A percentile compares a stretch with the other conserved stretches of the same genome.
Conservation (phyloP, 2,888 invertebrate genomes). For the Apodemia hepburni region DNA sequence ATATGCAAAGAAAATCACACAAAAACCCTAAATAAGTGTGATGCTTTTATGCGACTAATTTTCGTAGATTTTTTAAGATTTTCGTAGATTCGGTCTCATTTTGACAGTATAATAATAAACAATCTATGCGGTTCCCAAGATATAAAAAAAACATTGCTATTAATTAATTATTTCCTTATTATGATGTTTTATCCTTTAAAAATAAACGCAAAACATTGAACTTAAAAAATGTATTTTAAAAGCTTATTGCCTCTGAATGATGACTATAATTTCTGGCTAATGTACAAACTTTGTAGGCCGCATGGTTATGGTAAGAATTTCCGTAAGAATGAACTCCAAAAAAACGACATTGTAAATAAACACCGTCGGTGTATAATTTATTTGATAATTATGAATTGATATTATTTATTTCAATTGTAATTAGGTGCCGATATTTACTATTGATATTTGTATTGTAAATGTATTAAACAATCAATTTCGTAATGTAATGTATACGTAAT, state of each 20-base stretch:
- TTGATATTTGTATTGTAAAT: conserved; percentile 13
- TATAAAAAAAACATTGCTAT: too few species aligned
- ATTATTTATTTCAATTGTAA: conserved; percentile 10
- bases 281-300: neutral
- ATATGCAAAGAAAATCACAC: too few species aligned
- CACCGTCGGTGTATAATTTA: conserved; percentile 7
- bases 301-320: neutral
- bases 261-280: too few species aligned
- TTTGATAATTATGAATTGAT: conserved; percentile 6
- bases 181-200: too few species aligned
- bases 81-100: too few species aligned
- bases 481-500: conserved; percentile 12
- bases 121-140: too few species aligned
- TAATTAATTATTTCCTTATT: too few species aligned
- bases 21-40: too few species aligned
- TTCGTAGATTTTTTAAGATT: too few species aligned
- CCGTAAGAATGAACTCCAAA: neutral
- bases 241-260: neutral
- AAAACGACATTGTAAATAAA: neutral
- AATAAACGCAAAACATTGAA: too few species aligned
- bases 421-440: conserved; percentile 13
- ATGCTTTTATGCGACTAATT: too few species aligned
- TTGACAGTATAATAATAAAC: too few species aligned
- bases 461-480: conserved; percentile 4
- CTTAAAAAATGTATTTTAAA: neutral